Percentiles rank a stretch among this genome's conserved stretches.
phyloP scores from a whole-genome alignment of 1,140 invertebrate species.

The Tetraneura akinire region DNA sequence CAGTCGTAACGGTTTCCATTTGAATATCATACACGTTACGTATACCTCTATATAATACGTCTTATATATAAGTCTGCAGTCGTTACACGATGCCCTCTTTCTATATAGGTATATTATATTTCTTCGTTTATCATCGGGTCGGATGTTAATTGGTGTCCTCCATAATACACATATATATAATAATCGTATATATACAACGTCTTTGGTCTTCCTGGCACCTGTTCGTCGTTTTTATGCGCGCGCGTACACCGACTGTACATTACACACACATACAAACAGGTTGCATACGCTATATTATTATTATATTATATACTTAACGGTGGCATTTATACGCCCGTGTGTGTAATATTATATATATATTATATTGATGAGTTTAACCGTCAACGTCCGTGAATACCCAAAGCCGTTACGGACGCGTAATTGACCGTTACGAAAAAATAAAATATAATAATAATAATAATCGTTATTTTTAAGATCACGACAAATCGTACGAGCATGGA shows the following conservation, averaged over 20 bases:
- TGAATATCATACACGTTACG: slow-evolving; percentile 32
- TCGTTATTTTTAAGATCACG: no score
- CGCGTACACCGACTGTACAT: slow-evolving; percentile 8
- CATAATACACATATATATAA: not conserved
- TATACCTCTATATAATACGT: not conserved
- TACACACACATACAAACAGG: no score
- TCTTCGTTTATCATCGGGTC: no score
- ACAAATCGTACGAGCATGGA: no score
- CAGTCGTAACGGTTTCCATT: slow-evolving; percentile 37
- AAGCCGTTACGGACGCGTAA: slow-evolving; percentile 43
- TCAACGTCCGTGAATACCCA: slow-evolving; percentile 1
- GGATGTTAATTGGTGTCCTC: slow-evolving; percentile 44
- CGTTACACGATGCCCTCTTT: not conserved
- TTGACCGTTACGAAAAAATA: slow-evolving; percentile 41
- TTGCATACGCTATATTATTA: no score
- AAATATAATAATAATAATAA: no score
- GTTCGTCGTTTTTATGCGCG: slow-evolving; percentile 11
- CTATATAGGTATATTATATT: no score
- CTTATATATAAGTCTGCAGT: not conserved
- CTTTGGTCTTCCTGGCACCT: slow-evolving; percentile 41
- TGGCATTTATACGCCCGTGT: not conserved
- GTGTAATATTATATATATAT: slow-evolving; percentile 14
- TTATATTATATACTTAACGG: no score
- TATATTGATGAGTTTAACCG: slow-evolving; percentile 49
- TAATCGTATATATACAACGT: not conserved